phyloP scores from a whole-genome alignment of 2,113 vertebrate species.

The Podarcis cretensis region DNA sequence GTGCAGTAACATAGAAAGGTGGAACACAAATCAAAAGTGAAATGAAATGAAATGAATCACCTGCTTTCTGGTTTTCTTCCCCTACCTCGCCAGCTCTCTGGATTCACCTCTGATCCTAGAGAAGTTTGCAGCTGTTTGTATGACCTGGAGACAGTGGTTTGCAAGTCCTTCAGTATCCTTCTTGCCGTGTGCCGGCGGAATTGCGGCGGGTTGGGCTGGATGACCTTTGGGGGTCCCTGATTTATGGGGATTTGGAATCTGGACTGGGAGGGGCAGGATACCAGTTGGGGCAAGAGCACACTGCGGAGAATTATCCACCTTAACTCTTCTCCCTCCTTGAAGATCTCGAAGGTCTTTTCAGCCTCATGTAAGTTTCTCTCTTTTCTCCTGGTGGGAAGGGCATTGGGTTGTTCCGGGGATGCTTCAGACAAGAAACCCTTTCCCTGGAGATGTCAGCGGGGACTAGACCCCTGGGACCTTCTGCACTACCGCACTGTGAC shows the following conservation, averaged over 20 bases:
- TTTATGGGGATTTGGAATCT: too few species aligned
- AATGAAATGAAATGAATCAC: too few species aligned
- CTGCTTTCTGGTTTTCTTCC: too few species aligned
- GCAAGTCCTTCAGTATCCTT: constrained; percentile 96
- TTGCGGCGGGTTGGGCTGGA: not conserved
- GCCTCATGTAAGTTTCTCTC: constrained; percentile 87
- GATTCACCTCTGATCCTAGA: constrained; percentile 93
- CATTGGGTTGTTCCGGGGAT: not conserved
- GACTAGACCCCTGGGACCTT: too few species aligned
- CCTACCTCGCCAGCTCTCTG: constrained; percentile 82
- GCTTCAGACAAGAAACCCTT: not conserved
- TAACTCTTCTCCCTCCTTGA: constrained; percentile 52
- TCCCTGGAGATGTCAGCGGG: too few species aligned
- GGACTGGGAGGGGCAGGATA: too few species aligned
- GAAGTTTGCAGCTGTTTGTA: constrained; percentile 97
- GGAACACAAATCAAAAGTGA: too few species aligned
- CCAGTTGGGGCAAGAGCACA: not conserved
- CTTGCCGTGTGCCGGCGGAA: not conserved
- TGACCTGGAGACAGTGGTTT: constrained; percentile 92
- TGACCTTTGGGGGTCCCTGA: too few species aligned
- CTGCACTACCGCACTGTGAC: too few species aligned
- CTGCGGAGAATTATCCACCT: not conserved
- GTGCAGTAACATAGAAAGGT: too few species aligned
- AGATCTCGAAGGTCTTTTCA: constrained; percentile 96
- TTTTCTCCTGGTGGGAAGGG: too few species aligned